Percentiles rank a stretch among this genome's conserved stretches.
Evolutionary conservation across 1,140 invertebrate genomes (phyloP).

Genomic region (Dinoponera quadriceps): DNA sequence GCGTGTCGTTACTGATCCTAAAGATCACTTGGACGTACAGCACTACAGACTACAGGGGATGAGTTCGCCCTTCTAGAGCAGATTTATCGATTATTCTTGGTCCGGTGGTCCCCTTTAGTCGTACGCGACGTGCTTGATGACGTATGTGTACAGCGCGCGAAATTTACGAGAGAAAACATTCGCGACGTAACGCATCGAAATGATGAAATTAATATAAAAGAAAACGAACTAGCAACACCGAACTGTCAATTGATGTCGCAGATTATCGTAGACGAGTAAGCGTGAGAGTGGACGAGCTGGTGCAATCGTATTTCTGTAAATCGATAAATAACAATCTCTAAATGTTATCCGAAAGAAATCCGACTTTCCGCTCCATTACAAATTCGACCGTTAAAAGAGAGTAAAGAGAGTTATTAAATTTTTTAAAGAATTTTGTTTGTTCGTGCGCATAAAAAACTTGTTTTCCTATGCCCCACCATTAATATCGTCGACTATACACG

Average conservation of each 20-base stretch:
- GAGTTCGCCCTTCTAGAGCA: conserved; percentile 64
- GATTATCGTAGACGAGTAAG: not conserved
- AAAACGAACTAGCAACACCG: not conserved
- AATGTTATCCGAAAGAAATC: not conserved
- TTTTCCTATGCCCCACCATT: conserved; percentile 42
- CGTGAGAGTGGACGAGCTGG: not conserved
- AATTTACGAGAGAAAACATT: conserved; percentile 70
- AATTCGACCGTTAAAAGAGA: not conserved
- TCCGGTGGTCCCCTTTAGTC: conserved; percentile 81
- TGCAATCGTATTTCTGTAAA: not conserved
- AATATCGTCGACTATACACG: conserved; percentile 64
- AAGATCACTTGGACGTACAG: conserved; percentile 54
- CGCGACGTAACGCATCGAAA: conserved; percentile 20
- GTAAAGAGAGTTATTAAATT: conserved; percentile 41
- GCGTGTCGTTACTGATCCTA: conserved; percentile 53
- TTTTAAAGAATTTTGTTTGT: conserved; percentile 11
- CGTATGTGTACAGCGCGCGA: conserved; percentile 57
- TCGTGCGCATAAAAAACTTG: not conserved
- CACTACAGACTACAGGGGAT: conserved; percentile 22
- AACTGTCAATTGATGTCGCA: not conserved
- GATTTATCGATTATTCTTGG: conserved; percentile 83
- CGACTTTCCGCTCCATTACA: not conserved
- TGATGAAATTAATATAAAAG: conserved; percentile 12
- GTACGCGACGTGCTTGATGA: conserved; percentile 62
- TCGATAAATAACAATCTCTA: not conserved